Evolutionary conservation across 2,797 vertebrate genomes (phyloP).

Genomic region (Manis crassicaudata): DNA sequence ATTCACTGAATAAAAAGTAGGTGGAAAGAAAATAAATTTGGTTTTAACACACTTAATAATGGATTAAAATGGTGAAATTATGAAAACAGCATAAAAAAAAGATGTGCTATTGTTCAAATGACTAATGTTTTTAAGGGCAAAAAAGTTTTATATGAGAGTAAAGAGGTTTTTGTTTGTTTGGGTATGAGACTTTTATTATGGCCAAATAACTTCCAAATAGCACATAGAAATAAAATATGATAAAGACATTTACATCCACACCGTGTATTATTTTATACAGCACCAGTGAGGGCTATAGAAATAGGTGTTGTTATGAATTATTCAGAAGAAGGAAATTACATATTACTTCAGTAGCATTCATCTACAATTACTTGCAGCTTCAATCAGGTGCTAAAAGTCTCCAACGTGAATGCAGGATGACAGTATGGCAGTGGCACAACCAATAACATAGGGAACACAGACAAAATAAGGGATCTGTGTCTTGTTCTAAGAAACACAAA

Average conservation of each 20-base stretch:
- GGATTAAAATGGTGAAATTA: constrained; percentile 61
- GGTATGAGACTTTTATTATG: constrained; percentile 6
- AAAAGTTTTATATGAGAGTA: constrained; percentile 24
- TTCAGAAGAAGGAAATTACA: constrained; percentile 62
- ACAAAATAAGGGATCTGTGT: constrained; percentile 15
- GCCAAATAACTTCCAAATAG: constrained; percentile 26
- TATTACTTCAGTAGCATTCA: constrained; percentile 51
- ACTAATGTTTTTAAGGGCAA: constrained; percentile 32
- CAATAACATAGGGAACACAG: neutral
- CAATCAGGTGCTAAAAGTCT: neutral
- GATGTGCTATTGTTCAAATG: constrained; percentile 23
- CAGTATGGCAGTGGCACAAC: neutral
- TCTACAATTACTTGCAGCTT: constrained; percentile 53
- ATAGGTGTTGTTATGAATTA: constrained; percentile 64
- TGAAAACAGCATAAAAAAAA: constrained; percentile 61
- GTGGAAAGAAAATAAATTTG: constrained; percentile 57
- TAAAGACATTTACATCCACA: constrained; percentile 33
- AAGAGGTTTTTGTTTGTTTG: constrained; percentile 50
- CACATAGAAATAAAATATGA: constrained; percentile 53
- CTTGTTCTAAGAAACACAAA: constrained; percentile 42
- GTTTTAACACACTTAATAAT: constrained; percentile 46
- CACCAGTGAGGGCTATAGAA: constrained; percentile 5
- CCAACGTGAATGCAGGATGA: neutral
- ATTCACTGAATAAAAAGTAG: constrained; percentile 58
- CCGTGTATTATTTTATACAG: constrained; percentile 54